These are phyloP conservation scores for Amphiprion percula DNA, from an alignment of 2,113 vertebrate species.

Conservation along the genomic window DNA sequence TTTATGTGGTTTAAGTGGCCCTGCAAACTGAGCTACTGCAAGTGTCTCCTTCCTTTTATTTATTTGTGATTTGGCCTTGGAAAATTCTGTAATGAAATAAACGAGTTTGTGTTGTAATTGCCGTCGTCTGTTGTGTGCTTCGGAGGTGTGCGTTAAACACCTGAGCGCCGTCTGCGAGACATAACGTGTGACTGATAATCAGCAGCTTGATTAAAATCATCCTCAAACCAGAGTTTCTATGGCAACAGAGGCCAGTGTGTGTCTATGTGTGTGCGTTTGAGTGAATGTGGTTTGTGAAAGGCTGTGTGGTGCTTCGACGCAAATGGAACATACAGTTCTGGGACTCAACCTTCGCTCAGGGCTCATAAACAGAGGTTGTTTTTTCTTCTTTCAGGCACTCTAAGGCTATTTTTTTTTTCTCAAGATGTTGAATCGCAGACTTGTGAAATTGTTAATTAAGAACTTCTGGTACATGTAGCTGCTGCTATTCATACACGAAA, in stretches of 20 bases:
- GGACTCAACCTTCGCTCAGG: constrained; percentile 44
- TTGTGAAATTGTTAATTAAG: background rate
- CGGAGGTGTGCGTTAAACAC: constrained; percentile 4
- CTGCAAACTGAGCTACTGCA: constrained; percentile 76
- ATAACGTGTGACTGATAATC: constrained; percentile 44
- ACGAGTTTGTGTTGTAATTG: constrained; percentile 67
- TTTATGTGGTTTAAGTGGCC: constrained; percentile 64
- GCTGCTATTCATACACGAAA: background rate
- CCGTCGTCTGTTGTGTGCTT: constrained; percentile 9
- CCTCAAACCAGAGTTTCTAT: constrained; percentile 73
- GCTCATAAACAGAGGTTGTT: constrained; percentile 50
- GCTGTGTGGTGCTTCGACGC: constrained; percentile 11
- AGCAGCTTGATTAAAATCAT: constrained; percentile 63
- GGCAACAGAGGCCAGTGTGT: constrained; percentile 71
- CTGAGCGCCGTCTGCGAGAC: constrained; percentile 29
- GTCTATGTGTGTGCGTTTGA: constrained; percentile 14
- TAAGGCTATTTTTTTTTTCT: background rate
- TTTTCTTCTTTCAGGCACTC: background rate
- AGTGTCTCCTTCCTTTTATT: constrained; percentile 85
- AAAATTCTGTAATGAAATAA: constrained; percentile 81
- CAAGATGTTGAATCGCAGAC: constrained; percentile 2
- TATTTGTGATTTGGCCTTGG: constrained; percentile 90
- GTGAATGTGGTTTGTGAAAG: constrained; percentile 40
- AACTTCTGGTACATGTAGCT: background rate
- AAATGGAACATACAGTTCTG: constrained; percentile 50